Evolutionary conservation across 2,888 invertebrate species (phyloP).

Genomic region (Ommatoiulus sabulosus): DNA sequence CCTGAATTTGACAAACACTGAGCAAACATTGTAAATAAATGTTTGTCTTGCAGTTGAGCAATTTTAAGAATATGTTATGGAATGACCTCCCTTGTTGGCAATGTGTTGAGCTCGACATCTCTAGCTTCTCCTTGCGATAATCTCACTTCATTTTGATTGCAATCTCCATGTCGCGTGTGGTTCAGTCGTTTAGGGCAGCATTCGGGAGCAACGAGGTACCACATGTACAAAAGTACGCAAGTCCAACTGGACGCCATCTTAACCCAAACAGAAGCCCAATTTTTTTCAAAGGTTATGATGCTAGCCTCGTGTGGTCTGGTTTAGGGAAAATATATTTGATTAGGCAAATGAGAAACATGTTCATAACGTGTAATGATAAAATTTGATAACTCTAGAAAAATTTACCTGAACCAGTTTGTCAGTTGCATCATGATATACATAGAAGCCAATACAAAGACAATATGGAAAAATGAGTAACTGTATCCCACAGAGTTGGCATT

Average conservation of each 20-base stretch:
- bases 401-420: conserved; percentile 69
- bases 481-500: conserved; percentile 68
- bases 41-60: not conserved
- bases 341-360: not conserved
- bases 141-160: not conserved
- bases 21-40: not conserved
- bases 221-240: conserved; percentile 68
- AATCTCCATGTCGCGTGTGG: conserved; percentile 50
- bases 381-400: not conserved
- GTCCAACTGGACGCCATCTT: conserved; percentile 70
- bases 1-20: not conserved
- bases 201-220: conserved; percentile 66
- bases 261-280: conserved; percentile 70
- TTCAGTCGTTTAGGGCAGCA: conserved; percentile 53
- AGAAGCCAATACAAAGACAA: conserved; percentile 68
- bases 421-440: conserved; percentile 71
- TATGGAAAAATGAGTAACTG: conserved; percentile 70
- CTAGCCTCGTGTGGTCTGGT: conserved; percentile 66
- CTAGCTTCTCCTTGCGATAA: not conserved
- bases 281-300: conserved; percentile 67
- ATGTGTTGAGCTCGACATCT: not conserved
- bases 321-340: not conserved
- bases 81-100: not conserved
- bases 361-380: not conserved
- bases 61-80: not conserved